Evolutionary conservation across 2,888 invertebrate species (phyloP).

Genomic region (Toxonevra muliebris): DNA sequence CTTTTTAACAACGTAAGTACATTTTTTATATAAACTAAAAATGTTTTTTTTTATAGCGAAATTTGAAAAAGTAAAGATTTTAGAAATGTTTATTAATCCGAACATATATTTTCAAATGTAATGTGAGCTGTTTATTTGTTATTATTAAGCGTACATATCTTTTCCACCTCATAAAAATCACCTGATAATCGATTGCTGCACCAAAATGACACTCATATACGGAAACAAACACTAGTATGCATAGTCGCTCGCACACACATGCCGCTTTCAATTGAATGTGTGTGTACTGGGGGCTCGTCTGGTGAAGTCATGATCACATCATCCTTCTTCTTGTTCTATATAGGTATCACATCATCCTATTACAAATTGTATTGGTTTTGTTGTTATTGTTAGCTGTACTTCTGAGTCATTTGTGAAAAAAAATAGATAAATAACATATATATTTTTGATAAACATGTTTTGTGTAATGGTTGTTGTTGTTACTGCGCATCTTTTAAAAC

Average conservation of each 20-base stretch:
- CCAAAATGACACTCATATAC: background rate
- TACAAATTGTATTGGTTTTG: background rate
- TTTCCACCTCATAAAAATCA: background rate
- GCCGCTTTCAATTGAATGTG: no score
- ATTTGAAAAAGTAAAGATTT: no score
- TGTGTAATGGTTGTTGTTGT: background rate
- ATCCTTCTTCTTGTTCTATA: background rate
- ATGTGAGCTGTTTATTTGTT: background rate
- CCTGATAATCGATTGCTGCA: background rate
- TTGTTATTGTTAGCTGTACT: background rate
- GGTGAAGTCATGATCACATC: background rate
- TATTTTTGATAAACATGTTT: background rate
- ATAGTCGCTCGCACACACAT: background rate
- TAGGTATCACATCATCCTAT: no score
- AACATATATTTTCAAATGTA: background rate
- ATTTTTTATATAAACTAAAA: background rate
- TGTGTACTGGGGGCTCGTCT: conserved; percentile 15
- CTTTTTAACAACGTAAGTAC: conserved; percentile 60
- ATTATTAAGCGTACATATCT: background rate
- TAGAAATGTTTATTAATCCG: background rate
- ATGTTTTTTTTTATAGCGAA: background rate
- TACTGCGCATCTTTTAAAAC: no score
- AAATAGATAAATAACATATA: background rate
- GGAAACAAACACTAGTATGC: background rate
- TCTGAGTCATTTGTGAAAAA: background rate